Evolutionary conservation across 1,140 invertebrate species (phyloP), one percentile per base, ranked within the genome.

Genomic region (Vollenhovia emeryi): DNA sequence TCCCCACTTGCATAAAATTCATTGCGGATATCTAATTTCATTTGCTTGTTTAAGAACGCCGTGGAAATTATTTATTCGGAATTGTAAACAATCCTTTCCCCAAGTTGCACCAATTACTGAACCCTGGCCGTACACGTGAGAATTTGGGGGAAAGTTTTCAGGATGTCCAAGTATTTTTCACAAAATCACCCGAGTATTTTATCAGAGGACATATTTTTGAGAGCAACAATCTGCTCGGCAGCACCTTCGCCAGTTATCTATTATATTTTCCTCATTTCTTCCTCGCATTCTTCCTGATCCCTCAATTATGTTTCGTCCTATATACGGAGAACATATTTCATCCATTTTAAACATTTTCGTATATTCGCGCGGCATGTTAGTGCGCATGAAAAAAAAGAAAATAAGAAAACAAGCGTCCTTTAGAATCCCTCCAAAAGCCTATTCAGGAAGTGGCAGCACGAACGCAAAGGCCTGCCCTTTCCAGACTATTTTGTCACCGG

Each of bases 401-500:
- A 55, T 36, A 69, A 52, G 7, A 50, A 66, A 69, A 80, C 24
- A 73, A 36, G 66, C 50, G 18, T 18, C 24, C 48, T 73, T 82
- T 82, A 82, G 78, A 82, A 60, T 82, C 13, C n/a, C 78, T 21
- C 66, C 78, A 82, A 87, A 87, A 88, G 68, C 50, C 83, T 83
- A 57, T 88, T 87, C 79, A 52, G 3, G 9, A 68, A 78, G 86
- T 76, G 69, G 69, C 71, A 52, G 50, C 79, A 62, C 76, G 85
- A 86, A 87, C 75, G 36, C 9, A 45, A 60, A 27, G 55, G 18
- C 33, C 52, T 43, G 43, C 45, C 84, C 66, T 48, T 57, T 40
- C 50, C 24, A 45, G 59, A 50, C 62, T 59, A 43, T 87, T 87
- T 85, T 87, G 87, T 87, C 86, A 86, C 75, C 59, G 68, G 69